Base-by-base conservation (phyloP, 2,113 vertebrate genomes). In the Oryzias javanicus region DNA sequence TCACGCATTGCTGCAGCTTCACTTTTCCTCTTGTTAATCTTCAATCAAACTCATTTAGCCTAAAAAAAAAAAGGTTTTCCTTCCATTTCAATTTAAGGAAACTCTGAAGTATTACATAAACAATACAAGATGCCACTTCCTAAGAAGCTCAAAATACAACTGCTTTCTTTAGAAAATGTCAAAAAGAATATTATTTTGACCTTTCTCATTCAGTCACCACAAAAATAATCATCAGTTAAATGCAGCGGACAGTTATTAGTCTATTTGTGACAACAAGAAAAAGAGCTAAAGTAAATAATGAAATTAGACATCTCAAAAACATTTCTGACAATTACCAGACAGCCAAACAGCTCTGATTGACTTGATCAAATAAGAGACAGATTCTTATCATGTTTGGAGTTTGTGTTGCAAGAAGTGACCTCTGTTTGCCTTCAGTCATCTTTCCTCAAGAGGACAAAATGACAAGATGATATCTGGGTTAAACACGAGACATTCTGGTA, bases 21-120 rank as follows among this genome's bases (percentile, higher is more conserved):
- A 75, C 70, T 70, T 44, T 69, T 69, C 60, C 50, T 53, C 24
- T 54, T 67, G 67, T 61, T 78, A 62, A 70, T 70, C 64, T 58
- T 82, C 72, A 55, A 74, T 49, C 58, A 35, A 54, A 76, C 74
- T 60, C 63, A 84, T 74, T 84, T 70, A 76, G 59, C 15, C 60
- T 64, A 16, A 78, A 62, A 51, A 62, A 51, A 22, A 29, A 29
- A 1, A 6, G 19, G 16, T 67, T 25, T 50, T 18, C 8, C 50
- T 19, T 10, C 10, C 19, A 64, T 50, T 76, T 67, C 44, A 44
- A 64, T 73, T 70, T 70, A 35, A 35, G 2, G 2, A 35, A 35
- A 35, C 8, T 35, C 29, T 35, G 35, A 35, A 12, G 8, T 12
- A 35, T 12, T 35, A 12, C 35, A 35, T 35, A 35, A 35, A 35